Evolutionary conservation across 2,797 vertebrate species (phyloP).

Genomic region (Peromyscus melanophrys): DNA sequence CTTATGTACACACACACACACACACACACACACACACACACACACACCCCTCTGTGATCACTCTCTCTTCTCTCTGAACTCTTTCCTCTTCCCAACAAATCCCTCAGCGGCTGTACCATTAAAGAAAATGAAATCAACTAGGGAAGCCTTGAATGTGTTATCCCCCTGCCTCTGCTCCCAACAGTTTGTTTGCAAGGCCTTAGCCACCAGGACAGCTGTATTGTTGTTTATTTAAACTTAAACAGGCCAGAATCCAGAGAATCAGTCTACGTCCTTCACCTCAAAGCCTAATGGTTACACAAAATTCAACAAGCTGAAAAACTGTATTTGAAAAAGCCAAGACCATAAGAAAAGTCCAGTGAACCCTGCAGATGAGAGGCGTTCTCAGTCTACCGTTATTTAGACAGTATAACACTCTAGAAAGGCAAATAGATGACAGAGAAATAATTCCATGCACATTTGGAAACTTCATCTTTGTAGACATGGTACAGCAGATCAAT

Average conservation of each 20-base stretch:
- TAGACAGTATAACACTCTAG: neutral
- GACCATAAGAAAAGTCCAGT: neutral
- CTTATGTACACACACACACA: neutral
- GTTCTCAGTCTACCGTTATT: neutral
- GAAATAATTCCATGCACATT: neutral
- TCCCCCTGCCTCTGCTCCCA: neutral
- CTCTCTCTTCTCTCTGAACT: neutral
- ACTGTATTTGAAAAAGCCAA: neutral
- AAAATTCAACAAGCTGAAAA: slow-evolving; percentile 19
- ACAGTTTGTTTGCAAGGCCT: neutral
- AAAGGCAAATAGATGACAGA: neutral
- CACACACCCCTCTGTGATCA: neutral
- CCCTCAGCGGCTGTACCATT: neutral
- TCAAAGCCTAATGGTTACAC: neutral
- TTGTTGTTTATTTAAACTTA: neutral
- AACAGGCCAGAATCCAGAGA: slow-evolving; percentile 11
- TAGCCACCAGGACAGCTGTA: neutral
- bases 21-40: too few species aligned
- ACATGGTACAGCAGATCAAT: neutral
- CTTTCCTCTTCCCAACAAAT: neutral
- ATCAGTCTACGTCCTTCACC: neutral
- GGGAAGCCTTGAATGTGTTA: neutral
- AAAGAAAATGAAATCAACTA: neutral
- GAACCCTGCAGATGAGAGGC: neutral
- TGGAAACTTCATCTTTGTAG: neutral